Base-by-base conservation (phyloP, 2,888 invertebrate species). In the Melanostoma scalare region DNA sequence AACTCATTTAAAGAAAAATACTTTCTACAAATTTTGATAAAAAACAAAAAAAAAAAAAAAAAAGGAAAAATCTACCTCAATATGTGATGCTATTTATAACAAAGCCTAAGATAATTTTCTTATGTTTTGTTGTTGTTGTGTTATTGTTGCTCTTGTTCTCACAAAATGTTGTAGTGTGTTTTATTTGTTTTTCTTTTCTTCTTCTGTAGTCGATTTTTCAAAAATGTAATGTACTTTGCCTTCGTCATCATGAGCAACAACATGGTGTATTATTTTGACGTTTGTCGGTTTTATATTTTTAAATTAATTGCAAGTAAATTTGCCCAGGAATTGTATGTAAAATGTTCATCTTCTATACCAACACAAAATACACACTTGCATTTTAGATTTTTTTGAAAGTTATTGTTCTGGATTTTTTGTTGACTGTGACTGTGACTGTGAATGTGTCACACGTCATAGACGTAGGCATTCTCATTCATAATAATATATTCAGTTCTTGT, bases 51-150 rank as follows among this genome's bases (percentile, higher is more conserved):
- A n/a, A 61, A 48, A 48, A 50, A 46, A 20, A 30, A 30, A n/a
- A 33, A 53, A 6, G 35, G 3, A 6, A 75, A 77, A 74, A 75
- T 81, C 72, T 76, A 86, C 85, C 86, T 85, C 85, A 82, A 85
- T 80, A 82, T 87, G 86, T 85, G 86, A 86, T 86, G 88, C 89
- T 89, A 89, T 89, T 89, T 89, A 89, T 89, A 89, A 88, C 88
- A 88, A 88, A 88, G 89, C 89, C 86, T 85, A 87, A 86, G 86
- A 86, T 84, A 76, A 85, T 86, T 85, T 85, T 78, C 74, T 61
- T 79, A 52, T 69, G 36, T 36, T 55, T 78, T 63, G 68, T 78
- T 78, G 80, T 75, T 80, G 78, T 82, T 73, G 68, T 82, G 44
- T 53, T 79, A 65, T 77, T 73, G 65, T 77, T 84, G 78, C 67